These are phyloP conservation scores for Crypturellus tataupa DNA, from an alignment of 2,797 vertebrate genomes.

Conservation along the genomic window DNA sequence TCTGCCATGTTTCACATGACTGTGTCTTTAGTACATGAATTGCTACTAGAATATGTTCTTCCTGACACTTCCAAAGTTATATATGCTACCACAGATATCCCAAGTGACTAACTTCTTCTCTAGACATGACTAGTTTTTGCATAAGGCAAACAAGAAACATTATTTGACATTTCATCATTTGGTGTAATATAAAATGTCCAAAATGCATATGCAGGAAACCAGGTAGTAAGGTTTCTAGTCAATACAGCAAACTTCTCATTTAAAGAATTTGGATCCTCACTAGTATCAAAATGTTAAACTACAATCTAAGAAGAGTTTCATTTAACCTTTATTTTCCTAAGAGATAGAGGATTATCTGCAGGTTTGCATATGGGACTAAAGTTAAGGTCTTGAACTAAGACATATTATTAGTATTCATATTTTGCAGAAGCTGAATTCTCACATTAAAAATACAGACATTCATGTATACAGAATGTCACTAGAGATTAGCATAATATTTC, in stretches of 20 bases:
- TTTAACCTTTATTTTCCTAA: neutral
- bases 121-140: neutral
- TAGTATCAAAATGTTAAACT: neutral
- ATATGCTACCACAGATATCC: neutral
- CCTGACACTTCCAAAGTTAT: neutral
- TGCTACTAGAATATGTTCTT: neutral
- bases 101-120: neutral
- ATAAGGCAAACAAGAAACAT: neutral
- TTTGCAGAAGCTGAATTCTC: conserved; percentile 39
- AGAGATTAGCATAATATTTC: conserved; percentile 58
- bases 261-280: neutral
- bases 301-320: neutral
- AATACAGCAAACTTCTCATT: neutral
- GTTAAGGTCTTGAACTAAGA: neutral
- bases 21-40: neutral
- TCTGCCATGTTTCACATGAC: neutral
- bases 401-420: neutral
- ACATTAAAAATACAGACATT: conserved; percentile 32
- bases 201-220: neutral
- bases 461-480: conserved; percentile 14
- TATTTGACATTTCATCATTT: neutral
- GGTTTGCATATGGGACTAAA: neutral
- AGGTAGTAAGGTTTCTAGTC: neutral
- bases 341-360: neutral
- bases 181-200: neutral